Conservation (phyloP, 1,140 invertebrate species). For the Manduca sexta region DNA sequence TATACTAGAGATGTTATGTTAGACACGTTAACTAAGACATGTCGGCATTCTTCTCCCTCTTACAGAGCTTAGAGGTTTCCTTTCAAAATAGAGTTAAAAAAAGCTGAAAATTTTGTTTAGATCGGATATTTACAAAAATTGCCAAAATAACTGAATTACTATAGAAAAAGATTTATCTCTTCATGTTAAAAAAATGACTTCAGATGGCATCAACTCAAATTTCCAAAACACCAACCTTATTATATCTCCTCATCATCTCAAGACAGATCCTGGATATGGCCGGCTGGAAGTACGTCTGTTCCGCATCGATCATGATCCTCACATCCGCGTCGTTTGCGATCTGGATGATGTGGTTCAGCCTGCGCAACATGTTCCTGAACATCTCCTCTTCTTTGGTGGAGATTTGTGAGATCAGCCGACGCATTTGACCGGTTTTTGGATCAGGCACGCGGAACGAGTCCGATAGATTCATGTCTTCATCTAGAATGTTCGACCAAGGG, state of each 20-base stretch:
- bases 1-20: no score
- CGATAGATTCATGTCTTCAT: conserved; percentile 90
- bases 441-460: conserved; percentile 96
- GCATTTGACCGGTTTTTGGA: conserved; percentile 90
- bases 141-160: no score
- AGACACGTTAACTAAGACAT: no score
- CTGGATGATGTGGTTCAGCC: conserved; percentile 92
- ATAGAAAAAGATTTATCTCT: no score
- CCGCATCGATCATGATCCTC: conserved; percentile 98
- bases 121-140: no score
- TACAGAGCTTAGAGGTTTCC: no score
- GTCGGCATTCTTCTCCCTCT: no score
- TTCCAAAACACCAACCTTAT: conserved; percentile 81
- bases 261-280: conserved; percentile 97
- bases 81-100: no score
- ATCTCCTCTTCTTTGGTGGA: conserved; percentile 97
- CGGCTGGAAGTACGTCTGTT: conserved; percentile 99
- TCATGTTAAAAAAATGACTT: no score
- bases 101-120: no score
- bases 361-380: conserved; percentile 97
- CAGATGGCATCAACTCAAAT: no score
- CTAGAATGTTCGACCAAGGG: conserved; percentile 97
- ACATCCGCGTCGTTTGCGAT: conserved; percentile 93
- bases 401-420: conserved; percentile 92
- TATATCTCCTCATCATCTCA: conserved; percentile 99